Percentiles rank a stretch among this genome's conserved stretches.
Evolutionary conservation across 1,140 invertebrate species (phyloP).

Genomic region (Leucophenga varia): DNA sequence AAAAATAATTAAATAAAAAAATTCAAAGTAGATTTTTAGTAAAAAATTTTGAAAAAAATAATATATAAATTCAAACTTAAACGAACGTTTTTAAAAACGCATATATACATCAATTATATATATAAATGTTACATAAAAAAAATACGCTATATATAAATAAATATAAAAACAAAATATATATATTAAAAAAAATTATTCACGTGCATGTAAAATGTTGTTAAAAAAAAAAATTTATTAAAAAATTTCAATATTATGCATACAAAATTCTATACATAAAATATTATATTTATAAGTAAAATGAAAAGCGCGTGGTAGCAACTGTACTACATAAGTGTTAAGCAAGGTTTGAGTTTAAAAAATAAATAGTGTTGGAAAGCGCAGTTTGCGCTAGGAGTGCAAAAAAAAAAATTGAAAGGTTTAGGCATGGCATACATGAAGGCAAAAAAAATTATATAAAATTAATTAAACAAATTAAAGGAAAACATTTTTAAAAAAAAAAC

Average conservation of each 20-base stretch:
- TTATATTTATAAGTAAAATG: background rate
- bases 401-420: no score
- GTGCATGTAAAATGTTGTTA: no score
- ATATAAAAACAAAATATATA: constrained; percentile 8
- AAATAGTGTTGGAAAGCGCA: constrained; percentile 19
- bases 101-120: constrained; percentile 20
- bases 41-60: constrained; percentile 20
- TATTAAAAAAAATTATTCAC: constrained; percentile 22
- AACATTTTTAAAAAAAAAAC: no score
- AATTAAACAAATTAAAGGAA: constrained; percentile 16
- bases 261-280: background rate
- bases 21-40: no score
- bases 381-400: constrained; percentile 38
- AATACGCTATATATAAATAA: constrained; percentile 5
- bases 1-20: no score
- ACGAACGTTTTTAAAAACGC: constrained; percentile 21
- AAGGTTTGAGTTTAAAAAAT: no score
- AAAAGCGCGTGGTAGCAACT: constrained; percentile 22
- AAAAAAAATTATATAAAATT: constrained; percentile 14
- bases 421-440: constrained; percentile 4
- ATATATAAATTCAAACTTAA: constrained; percentile 28
- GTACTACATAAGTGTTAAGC: constrained; percentile 37
- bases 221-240: no score
- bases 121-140: constrained; percentile 40
- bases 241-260: background rate